Base-by-base conservation (phyloP, 2,888 invertebrate species). In the Dryocosmus kuriphilus region DNA sequence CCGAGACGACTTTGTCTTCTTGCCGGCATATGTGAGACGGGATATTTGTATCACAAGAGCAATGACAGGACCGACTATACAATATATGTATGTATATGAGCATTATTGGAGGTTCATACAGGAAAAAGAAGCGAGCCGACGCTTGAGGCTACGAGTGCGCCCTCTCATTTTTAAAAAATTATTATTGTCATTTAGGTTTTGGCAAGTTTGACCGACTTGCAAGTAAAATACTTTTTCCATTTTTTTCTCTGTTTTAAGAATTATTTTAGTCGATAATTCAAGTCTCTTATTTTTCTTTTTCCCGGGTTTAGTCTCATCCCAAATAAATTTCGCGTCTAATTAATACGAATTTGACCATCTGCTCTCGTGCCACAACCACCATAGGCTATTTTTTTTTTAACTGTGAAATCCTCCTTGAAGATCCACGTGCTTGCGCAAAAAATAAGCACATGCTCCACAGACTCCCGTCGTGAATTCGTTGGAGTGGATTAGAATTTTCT, bases 381-480 rank as follows among this genome's bases (percentile, higher is more conserved):
- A 67, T 46, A 27, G 35, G 32, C 63, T 57, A 32, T 35, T 71
- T 71, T 71, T 71, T 71, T 51, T 71, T 71, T n/a, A 63, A 63
- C 51, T 51, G 71, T 75, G 38, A 75, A 75, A 63, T 75, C 75
- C 75, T 75, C 78, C 62, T 60, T 62, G 46, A 61, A 73, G 79
- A 76, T 79, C 76, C 76, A 79, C 79, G 79, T 79, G 79, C 76
- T 67, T 73, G 76, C 38, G 76, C 62, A 75, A 51, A 75, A 75
- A 63, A 38, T 57, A 65, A 38, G 74, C 79, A 76, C 65, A 74
- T 76, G 79, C 55, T 62, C 16, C 27, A 19, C 74, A 62, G 77
- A 77, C 79, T 79, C 79, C 79, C 79, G 79, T 76, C 77, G 79
- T 71, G 79, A 77, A 75, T 62, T 51, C 77, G 60, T 46, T 41